Evolutionary conservation across 2,797 vertebrate genomes (phyloP), one percentile per base, ranked within the genome.

Genomic region (Enteromius radiatus): DNA sequence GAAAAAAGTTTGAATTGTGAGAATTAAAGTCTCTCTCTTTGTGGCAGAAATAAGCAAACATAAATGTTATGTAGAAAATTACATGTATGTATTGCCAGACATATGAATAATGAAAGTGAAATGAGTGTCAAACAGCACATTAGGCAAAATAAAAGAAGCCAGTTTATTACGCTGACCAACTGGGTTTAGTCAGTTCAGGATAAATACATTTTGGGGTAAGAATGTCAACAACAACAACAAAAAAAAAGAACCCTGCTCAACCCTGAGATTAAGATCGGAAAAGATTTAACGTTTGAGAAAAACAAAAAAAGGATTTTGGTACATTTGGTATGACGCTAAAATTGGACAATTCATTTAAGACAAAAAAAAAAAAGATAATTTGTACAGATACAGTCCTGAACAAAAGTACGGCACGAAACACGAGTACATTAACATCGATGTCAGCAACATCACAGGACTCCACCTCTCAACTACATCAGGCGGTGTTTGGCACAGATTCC

Each of bases 231-330:
- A 90, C 85, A 85, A 85, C 56, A 87, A 36, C 41, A 86, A 76
- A 28, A 36, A 47, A 86, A 76, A 28, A 86, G 89, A 92, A 84
- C 19, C 31, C 69, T 26, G 87, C 87, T 92, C 82, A 91, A 91
- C 94, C 94, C 94, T 95, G 94, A 95, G 94, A 92, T 91, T 88
- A 89, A 89, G 85, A 92, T 88, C 84, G 11, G 45, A 82, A 89
- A 88, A 88, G 26, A 56, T 56, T 9, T 54, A 54, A 81, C 43
- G 81, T 49, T 36, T 65, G 59, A 61, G 73, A 88, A 82, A 85
- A 85, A 43, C 84, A 85, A 54, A 87, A 41, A 84, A 74, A 59
- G 61, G 71, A 82, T 86, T 93, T 92, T 93, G 90, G 89, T 91
- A 86, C 78, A 85, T 87, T 64, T 84, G 68, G 9, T 80, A 86